Conservation (phyloP, 1,140 invertebrate genomes). For the Drepana arcuata region DNA sequence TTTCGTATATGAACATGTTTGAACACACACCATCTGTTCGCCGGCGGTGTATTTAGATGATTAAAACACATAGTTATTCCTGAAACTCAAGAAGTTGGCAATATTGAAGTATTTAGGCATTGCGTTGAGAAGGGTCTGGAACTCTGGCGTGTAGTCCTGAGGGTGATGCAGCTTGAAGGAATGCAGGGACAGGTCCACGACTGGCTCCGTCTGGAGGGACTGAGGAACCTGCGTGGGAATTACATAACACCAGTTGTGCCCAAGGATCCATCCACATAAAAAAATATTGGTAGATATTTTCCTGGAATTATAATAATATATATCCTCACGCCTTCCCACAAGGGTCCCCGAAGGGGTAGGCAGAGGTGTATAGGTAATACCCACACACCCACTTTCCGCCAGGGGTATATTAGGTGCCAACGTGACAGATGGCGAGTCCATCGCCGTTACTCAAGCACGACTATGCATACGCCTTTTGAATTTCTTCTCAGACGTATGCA, state of each 20-base stretch:
- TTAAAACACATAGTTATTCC: constrained; percentile 43
- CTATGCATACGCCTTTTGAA: too few relatives aligned
- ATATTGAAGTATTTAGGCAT: constrained; percentile 47
- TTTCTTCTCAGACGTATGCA: too few relatives aligned
- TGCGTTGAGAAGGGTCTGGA: constrained; percentile 17
- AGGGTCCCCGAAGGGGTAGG: neutral
- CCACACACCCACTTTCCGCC: neutral
- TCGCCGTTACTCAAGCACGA: too few relatives aligned
- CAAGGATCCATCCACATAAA: too few relatives aligned
- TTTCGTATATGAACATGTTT: too few relatives aligned
- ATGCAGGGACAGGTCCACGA: constrained; percentile 33
- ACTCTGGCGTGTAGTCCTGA: constrained; percentile 27
- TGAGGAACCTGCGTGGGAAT: constrained; percentile 21
- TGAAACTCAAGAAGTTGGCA: constrained; percentile 28
- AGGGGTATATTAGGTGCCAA: neutral
- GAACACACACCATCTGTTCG: too few relatives aligned
- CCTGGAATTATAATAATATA: too few relatives aligned
- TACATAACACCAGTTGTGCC: too few relatives aligned
- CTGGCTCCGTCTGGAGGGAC: constrained; percentile 6
- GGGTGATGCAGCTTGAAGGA: constrained; percentile 37
- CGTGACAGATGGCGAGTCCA: too few relatives aligned
- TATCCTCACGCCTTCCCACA: too few relatives aligned
- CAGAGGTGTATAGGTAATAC: neutral
- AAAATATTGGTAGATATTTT: too few relatives aligned
- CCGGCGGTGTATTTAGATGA: too few relatives aligned